phyloP scores from a whole-genome alignment of 2,888 invertebrate genomes.

The Watsonalla cultraria region DNA sequence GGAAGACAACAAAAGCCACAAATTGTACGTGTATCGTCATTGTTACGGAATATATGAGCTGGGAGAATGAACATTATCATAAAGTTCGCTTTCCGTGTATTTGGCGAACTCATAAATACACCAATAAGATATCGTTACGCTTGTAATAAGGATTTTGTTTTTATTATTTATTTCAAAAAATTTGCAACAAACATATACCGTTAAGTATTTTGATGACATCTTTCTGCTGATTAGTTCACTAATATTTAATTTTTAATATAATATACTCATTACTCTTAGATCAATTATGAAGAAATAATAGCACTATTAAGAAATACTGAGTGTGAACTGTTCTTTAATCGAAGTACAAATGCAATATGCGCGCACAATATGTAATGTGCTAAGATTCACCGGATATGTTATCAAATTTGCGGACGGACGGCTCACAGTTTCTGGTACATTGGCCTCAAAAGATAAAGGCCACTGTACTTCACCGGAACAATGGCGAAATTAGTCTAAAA shows the following conservation, averaged over 20 bases:
- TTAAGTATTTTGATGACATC: too few species aligned
- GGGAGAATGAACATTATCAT: constrained; percentile 3
- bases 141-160: constrained; percentile 4
- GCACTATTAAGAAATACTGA: too few species aligned
- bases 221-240: too few species aligned
- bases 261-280: too few species aligned
- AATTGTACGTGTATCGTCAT: constrained; percentile 26
- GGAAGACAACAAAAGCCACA: constrained; percentile 42
- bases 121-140: constrained; percentile 1
- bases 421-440: constrained; percentile 44
- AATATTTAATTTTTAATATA: too few species aligned
- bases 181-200: too few species aligned
- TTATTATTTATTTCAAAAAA: too few species aligned
- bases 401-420: constrained; percentile 46
- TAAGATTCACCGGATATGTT: constrained; percentile 44
- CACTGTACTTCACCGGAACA: constrained; percentile 33
- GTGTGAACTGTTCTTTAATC: too few species aligned
- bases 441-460: constrained; percentile 56
- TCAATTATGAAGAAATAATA: too few species aligned
- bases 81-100: not conserved
- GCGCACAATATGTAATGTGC: not conserved
- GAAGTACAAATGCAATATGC: too few species aligned
- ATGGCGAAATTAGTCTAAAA: constrained; percentile 32
- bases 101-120: not conserved
- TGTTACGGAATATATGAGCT: constrained; percentile 17